phyloP scores from a whole-genome alignment of 2,113 vertebrate genomes.

The Galeopterus variegatus region DNA sequence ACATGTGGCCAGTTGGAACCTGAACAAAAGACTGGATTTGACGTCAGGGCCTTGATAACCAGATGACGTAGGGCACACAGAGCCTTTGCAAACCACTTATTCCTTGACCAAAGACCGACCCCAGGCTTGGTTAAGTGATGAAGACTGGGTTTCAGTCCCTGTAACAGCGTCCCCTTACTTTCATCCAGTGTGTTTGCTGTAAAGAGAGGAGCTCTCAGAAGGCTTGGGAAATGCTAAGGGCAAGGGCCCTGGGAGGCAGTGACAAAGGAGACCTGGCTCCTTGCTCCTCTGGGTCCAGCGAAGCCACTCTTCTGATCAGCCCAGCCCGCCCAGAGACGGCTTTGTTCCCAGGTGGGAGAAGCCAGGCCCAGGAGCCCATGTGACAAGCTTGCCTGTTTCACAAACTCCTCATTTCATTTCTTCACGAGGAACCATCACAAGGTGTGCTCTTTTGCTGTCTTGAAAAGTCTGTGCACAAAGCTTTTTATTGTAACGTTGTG shows the following conservation, averaged over 20 bases:
- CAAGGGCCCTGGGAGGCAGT: not conserved
- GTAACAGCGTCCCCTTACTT: too few relatives aligned
- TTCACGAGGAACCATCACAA: not conserved
- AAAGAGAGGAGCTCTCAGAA: not conserved
- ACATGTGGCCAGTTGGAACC: not conserved
- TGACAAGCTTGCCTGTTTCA: not conserved
- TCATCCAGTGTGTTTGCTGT: not conserved
- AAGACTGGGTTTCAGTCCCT: not conserved
- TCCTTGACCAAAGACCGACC: not conserved
- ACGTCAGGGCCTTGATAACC: not conserved
- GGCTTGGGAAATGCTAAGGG: not conserved
- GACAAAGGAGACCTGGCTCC: not conserved
- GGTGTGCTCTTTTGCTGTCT: not conserved
- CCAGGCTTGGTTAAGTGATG: not conserved
- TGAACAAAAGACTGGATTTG: not conserved
- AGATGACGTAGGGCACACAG: not conserved
- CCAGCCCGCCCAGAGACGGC: fast-evolving
- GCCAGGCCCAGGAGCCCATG: not conserved
- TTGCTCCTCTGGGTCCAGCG: not conserved
- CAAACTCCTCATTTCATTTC: not conserved
- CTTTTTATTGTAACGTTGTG: not conserved
- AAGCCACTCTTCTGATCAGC: not conserved
- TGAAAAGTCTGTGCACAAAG: not conserved
- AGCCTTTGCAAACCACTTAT: not conserved
- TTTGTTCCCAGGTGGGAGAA: not conserved